Conservation (phyloP, 2,888 invertebrate species). For the Pyralis farinalis region DNA sequence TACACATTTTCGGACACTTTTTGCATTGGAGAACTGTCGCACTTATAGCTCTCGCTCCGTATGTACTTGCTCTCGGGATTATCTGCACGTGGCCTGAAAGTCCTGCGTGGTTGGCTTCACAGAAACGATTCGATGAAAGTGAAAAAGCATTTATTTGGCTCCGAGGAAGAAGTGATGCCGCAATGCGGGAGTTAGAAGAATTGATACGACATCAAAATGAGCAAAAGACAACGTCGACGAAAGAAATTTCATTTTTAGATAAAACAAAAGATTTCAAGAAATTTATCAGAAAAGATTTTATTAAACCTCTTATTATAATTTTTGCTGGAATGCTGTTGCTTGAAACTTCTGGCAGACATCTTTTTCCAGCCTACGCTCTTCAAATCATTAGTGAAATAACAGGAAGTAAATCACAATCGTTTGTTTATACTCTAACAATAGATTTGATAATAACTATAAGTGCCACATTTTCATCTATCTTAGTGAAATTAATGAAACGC, state of each 20-base stretch:
- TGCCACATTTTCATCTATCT: slow-evolving; percentile 31
- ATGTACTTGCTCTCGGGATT: slow-evolving; percentile 26
- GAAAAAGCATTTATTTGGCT: slow-evolving; percentile 70
- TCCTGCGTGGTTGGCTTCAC: slow-evolving; percentile 79
- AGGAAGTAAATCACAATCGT: slow-evolving; percentile 29
- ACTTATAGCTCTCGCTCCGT: slow-evolving; percentile 26
- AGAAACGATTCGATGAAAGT: slow-evolving; percentile 61
- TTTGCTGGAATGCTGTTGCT: slow-evolving; percentile 27
- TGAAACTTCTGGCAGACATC: slow-evolving; percentile 41
- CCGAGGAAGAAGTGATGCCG: slow-evolving; percentile 50
- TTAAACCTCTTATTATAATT: slow-evolving; percentile 35
- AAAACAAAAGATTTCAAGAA: slow-evolving; percentile 17
- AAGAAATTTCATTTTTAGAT: neutral
- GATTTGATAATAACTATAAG: slow-evolving; percentile 39
- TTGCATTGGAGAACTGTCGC: slow-evolving; percentile 37
- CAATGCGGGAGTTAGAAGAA: slow-evolving; percentile 29
- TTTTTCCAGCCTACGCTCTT: slow-evolving; percentile 39
- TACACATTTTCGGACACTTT: slow-evolving; percentile 34
- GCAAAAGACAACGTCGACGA: slow-evolving; percentile 2
- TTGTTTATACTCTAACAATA: slow-evolving; percentile 37
- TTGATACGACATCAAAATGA: slow-evolving; percentile 34
- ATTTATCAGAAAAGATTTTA: slow-evolving; percentile 28
- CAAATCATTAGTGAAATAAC: slow-evolving; percentile 34
- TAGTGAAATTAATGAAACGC: slow-evolving; percentile 38
- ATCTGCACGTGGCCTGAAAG: slow-evolving; percentile 79